phyloP scores from a whole-genome alignment of 2,888 invertebrate genomes.

The Hydrotaea cyrtoneurina region DNA sequence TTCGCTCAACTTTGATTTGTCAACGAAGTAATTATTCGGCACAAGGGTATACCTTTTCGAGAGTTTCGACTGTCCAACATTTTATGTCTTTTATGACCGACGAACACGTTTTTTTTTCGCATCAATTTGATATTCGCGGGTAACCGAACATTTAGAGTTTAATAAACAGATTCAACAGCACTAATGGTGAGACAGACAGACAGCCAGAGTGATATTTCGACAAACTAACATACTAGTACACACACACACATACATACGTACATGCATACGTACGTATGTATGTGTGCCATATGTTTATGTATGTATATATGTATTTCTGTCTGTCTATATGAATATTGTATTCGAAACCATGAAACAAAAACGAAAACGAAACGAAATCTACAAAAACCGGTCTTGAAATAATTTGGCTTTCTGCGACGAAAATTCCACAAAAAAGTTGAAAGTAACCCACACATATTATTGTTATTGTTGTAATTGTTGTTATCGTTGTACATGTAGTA shows the following conservation, averaged over 20 bases:
- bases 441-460: conserved; percentile 58
- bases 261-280: background rate
- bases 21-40: too few relatives aligned
- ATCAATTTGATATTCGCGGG: too few relatives aligned
- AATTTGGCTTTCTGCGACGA: conserved; percentile 69
- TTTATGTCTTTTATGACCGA: too few relatives aligned
- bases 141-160: background rate
- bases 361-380: conserved; percentile 61
- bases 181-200: background rate
- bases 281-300: too few relatives aligned
- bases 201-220: background rate
- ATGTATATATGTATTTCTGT: background rate
- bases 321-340: conserved; percentile 23
- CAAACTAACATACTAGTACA: too few relatives aligned
- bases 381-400: conserved; percentile 73
- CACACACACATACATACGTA: background rate
- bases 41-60: too few relatives aligned
- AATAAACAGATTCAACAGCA: background rate
- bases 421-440: conserved; percentile 63
- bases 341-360: conserved; percentile 55
- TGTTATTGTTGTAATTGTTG: conserved; percentile 49
- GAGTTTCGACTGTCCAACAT: too few relatives aligned
- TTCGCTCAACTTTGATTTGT: too few relatives aligned
- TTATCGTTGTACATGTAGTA: background rate
- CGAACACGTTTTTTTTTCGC: too few relatives aligned